Conservation (phyloP, 2,888 invertebrate species). For the Ophion slaviceki region DNA sequence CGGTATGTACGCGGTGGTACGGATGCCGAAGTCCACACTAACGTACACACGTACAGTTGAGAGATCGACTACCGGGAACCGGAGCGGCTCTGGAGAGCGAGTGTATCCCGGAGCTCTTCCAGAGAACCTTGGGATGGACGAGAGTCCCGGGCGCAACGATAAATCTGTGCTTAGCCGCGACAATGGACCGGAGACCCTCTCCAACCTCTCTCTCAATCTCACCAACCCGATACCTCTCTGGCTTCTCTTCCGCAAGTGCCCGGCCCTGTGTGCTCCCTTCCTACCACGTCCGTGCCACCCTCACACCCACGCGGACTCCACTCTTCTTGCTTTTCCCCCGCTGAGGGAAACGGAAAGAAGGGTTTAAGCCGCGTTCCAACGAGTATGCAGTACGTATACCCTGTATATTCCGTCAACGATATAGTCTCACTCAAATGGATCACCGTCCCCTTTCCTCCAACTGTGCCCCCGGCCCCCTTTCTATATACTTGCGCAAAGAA, state of each 20-base stretch:
- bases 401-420: conserved; percentile 57
- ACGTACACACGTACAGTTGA: conserved; percentile 31
- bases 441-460: conserved; percentile 62
- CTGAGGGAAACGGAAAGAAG: conserved; percentile 76
- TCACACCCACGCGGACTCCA: conserved; percentile 21
- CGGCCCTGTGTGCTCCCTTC: conserved; percentile 16
- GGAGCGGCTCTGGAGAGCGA: conserved; percentile 44
- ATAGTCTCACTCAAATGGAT: conserved; percentile 76
- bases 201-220: conserved; percentile 12
- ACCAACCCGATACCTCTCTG: conserved; percentile 43
- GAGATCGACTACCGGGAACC: conserved; percentile 62
- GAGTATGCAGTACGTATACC: conserved; percentile 66
- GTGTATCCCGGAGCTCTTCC: conserved; percentile 53
- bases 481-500: conserved; percentile 35
- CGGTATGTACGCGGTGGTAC: conserved; percentile 39
- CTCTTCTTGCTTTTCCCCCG: conserved; percentile 55
- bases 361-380: conserved; percentile 78
- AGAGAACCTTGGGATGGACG: conserved; percentile 65
- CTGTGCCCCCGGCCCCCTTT: conserved; percentile 46
- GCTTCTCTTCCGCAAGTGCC: conserved; percentile 47
- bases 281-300: not conserved
- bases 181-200: conserved; percentile 73
- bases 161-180: conserved; percentile 80
- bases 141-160: conserved; percentile 76
- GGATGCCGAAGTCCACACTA: conserved; percentile 40